Base-by-base conservation (phyloP, 2,888 invertebrate genomes). In the Eueremaeus valkanovi region DNA sequence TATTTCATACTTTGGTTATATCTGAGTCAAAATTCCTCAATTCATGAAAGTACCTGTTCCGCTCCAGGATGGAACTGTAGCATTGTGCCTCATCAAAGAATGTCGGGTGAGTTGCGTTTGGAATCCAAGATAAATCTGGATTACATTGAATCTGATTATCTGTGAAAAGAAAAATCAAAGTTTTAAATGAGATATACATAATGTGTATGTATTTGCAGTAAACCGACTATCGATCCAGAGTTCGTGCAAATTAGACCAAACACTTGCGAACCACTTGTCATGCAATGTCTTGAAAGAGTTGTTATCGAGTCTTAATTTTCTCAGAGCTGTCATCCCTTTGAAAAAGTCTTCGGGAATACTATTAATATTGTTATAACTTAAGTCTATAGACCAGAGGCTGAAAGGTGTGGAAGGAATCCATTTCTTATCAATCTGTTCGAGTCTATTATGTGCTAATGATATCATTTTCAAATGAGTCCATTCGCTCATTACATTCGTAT, bases 251-350 rank as follows among this genome's bases (percentile, higher is more conserved):
- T 5, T 6, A 6, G 21, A 3, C 45, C 42, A 70, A 45, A 70
- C 9, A 24, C 13, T 6, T 27, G 13, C n/a, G n/a, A 70, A 70
- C 40, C 70, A 70, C 1, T 29, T 11, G 0, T 45, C 21, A 5
- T 24, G 5, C 27, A 70, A 42, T 42, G 70, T 45, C 1, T 45
- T 42, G 0, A 70, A 70, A 16, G 24, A 21, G 36, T 70, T 70
- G 42, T 45, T 70, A 42, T 70, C 70, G 16, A 70, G 70, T 70
- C 70, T 70, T 45, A 70, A 42, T 29, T 70, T 70, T 70, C 18
- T 70, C 42, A 70, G 18, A 42, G 70, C 40, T 42, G 70, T 21
- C 70, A 70, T 70, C 1, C 70, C 45, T 18, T 21, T 27, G 18
- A 70, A 70, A 27, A 42, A 45, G 24, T 70, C 42, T 27, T 70